Percentiles rank a stretch among this genome's conserved stretches.
Evolutionary conservation across 2,888 invertebrate species (phyloP).

Genomic region (Parascotia fuliginaria): DNA sequence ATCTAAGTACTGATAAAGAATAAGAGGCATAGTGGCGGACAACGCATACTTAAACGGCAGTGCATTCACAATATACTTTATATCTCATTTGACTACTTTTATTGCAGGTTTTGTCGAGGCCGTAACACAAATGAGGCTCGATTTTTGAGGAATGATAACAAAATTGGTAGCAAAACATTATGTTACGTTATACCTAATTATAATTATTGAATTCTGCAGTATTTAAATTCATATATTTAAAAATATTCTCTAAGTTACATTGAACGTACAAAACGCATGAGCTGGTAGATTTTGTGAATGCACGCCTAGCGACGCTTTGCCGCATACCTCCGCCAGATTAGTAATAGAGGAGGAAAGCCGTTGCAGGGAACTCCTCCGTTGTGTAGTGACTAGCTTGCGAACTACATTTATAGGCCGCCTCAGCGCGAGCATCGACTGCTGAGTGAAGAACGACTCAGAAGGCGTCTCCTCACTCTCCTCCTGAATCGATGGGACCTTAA

Average conservation of each 20-base stretch:
- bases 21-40: constrained; percentile 67
- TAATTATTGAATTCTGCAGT: not conserved
- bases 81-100: constrained; percentile 3
- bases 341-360: constrained; percentile 80
- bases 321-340: constrained; percentile 83
- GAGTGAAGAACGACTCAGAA: constrained; percentile 69
- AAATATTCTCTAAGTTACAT: not conserved
- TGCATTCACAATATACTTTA: constrained; percentile 66
- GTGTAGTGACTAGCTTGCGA: constrained; percentile 81
- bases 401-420: constrained; percentile 80
- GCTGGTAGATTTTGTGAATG: constrained; percentile 55
- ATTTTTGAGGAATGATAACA: no score
- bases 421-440: constrained; percentile 74
- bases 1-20: constrained; percentile 59
- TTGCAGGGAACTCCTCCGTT: constrained; percentile 79
- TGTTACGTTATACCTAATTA: no score
- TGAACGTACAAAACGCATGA: not conserved
- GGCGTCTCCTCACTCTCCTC: constrained; percentile 71
- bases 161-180: no score
- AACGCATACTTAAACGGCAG: constrained; percentile 56
- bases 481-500: constrained; percentile 75
- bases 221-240: not conserved
- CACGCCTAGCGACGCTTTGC: constrained; percentile 58
- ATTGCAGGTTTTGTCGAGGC: constrained; percentile 13
- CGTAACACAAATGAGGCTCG: not conserved